Evolutionary conservation across 1,140 invertebrate species (phyloP).

Genomic region (Sinella curviseta): DNA sequence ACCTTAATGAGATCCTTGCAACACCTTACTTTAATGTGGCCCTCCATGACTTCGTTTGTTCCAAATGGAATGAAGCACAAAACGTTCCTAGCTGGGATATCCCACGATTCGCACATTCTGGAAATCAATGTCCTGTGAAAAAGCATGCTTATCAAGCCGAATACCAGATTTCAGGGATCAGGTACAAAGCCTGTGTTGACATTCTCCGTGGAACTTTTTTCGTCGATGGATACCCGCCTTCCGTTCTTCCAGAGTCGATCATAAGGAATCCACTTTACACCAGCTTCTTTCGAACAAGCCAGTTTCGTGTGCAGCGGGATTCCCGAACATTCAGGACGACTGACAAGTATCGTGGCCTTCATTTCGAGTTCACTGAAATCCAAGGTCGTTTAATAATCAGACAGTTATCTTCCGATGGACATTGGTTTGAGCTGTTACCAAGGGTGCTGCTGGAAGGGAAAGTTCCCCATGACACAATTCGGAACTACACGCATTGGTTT

Average conservation of each 20-base stretch:
- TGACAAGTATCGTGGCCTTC: neutral
- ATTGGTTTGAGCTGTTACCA: neutral
- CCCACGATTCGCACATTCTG: neutral
- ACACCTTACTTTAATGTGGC: neutral
- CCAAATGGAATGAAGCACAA: neutral
- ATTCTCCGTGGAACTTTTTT: constrained; percentile 5
- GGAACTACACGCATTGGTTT: constrained; percentile 1
- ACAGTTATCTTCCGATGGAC: neutral
- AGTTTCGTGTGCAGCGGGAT: neutral
- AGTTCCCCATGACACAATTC: neutral
- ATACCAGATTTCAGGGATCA: neutral
- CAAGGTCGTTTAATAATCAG: neutral
- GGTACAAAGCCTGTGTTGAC: neutral
- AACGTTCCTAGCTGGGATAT: neutral
- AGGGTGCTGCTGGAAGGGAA: neutral
- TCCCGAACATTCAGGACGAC: neutral
- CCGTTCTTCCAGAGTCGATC: neutral
- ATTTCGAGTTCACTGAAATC: neutral
- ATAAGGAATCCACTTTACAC: neutral
- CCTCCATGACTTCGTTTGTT: neutral
- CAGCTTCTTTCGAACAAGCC: neutral
- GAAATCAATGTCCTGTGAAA: too few species aligned
- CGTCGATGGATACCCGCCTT: neutral
- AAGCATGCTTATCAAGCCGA: too few species aligned
- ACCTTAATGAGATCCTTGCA: neutral